These are phyloP conservation scores for Lasioglossum vierecki DNA, from an alignment of 2,888 invertebrate species.

Conservation along the genomic window DNA sequence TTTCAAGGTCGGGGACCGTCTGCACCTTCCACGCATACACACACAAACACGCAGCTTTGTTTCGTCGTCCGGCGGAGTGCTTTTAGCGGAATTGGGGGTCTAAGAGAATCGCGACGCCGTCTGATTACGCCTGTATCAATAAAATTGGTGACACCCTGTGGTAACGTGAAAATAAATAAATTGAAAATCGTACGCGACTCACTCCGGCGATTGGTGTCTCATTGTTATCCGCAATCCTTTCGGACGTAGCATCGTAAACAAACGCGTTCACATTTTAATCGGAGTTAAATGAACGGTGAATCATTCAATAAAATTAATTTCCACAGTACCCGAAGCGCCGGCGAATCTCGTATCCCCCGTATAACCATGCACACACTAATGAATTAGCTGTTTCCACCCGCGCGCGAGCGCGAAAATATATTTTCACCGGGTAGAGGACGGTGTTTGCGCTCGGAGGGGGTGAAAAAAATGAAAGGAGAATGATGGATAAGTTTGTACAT, in stretches of 20 bases:
- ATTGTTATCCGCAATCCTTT: not conserved
- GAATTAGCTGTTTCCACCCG: not conserved
- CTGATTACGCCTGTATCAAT: not conserved
- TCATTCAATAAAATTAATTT: not conserved
- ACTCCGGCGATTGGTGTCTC: not conserved
- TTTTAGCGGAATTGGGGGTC: conserved; percentile 1
- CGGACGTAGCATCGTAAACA: not conserved
- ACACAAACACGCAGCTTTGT: not conserved
- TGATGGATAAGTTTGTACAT: conserved; percentile 9
- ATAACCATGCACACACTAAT: not conserved
- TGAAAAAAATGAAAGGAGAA: not conserved
- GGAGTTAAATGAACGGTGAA: not conserved
- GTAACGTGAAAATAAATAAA: not conserved
- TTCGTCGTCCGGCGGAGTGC: not conserved
- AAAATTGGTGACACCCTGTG: not conserved
- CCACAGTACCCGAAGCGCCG: not conserved
- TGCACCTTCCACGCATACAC: not conserved
- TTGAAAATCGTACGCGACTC: not conserved
- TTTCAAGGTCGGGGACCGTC: not conserved
- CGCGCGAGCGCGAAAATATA: not conserved
- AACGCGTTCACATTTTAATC: not conserved
- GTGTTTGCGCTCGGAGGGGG: not conserved
- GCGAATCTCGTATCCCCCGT: not conserved
- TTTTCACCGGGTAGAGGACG: not conserved
- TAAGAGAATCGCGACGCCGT: not conserved